phyloP scores from a whole-genome alignment of 2,113 vertebrate genomes.

The Verasper variegatus region DNA sequence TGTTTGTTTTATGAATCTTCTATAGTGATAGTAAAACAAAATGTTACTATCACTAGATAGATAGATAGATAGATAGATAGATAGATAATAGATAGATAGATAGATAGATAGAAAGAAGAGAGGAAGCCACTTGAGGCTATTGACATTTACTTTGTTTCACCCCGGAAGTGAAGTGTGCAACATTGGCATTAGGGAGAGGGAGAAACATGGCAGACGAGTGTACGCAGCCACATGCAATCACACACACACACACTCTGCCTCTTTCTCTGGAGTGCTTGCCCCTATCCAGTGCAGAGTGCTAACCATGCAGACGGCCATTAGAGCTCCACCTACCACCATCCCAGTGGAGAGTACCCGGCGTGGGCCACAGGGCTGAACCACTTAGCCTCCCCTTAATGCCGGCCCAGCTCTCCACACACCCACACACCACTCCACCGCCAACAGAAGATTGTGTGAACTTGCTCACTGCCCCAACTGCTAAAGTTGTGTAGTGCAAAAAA shows the following conservation, averaged over 20 bases:
- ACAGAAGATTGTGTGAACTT: conserved; percentile 30
- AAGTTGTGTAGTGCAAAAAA: conserved; percentile 19
- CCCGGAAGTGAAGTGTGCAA: conserved; percentile 48
- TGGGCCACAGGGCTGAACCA: conserved; percentile 54
- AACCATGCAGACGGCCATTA: conserved; percentile 38
- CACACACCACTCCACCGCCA: conserved; percentile 52
- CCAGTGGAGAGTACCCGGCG: conserved; percentile 24
- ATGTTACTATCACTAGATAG: too few species aligned
- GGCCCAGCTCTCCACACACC: conserved; percentile 43
- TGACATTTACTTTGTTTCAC: conserved; percentile 67
- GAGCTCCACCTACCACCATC: conserved; percentile 16
- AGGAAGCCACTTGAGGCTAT: conserved; percentile 43
- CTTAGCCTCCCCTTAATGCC: conserved; percentile 32
- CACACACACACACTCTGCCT: conserved; percentile 9
- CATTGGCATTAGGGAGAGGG: conserved; percentile 34
- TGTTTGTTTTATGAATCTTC: too few species aligned
- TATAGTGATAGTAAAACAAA: too few species aligned
- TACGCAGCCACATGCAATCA: conserved; percentile 13
- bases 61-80: not conserved
- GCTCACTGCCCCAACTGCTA: conserved; percentile 27
- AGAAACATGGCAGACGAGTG: conserved; percentile 24
- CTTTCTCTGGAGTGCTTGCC: conserved; percentile 47
- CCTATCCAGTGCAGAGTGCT: conserved; percentile 4
- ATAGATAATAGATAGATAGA: conserved; percentile 28
- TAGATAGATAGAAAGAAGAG: not conserved